Conservation (phyloP, 1,140 invertebrate species). For the Leptopilina clavipes region DNA sequence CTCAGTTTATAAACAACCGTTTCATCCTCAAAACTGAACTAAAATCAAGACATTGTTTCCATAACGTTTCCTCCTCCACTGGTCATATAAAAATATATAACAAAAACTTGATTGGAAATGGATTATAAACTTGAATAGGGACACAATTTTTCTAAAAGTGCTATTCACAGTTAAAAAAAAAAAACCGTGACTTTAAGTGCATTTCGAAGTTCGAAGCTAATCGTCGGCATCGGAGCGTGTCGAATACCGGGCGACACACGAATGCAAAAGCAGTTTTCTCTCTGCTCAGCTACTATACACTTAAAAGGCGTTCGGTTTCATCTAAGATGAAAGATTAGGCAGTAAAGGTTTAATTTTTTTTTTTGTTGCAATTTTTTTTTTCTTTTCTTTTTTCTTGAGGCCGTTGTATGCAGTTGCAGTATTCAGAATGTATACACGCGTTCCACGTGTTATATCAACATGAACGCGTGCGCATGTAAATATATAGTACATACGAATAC, state of each 20-base stretch:
- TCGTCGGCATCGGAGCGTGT: constrained; percentile 31
- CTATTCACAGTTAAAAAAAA: background rate
- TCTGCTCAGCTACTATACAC: background rate
- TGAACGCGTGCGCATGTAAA: constrained; percentile 21
- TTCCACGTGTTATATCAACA: constrained; percentile 24
- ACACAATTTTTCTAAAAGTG: background rate
- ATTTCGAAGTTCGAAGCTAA: constrained; percentile 29
- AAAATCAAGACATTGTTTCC: too few relatives aligned
- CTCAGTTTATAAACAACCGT: too few relatives aligned
- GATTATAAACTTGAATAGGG: background rate
- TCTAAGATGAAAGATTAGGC: constrained; percentile 29
- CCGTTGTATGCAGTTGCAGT: constrained; percentile 1
- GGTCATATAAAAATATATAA: too few relatives aligned
- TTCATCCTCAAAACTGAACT: too few relatives aligned
- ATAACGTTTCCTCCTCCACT: too few relatives aligned
- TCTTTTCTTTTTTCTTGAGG: background rate
- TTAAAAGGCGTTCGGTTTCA: constrained; percentile 27
- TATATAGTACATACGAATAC: background rate
- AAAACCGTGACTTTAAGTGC: constrained; percentile 29
- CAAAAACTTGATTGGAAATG: background rate
- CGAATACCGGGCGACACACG: constrained; percentile 21
- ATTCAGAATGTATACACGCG: constrained; percentile 9
- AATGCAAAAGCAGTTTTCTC: constrained; percentile 23
- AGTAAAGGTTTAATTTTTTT: constrained; percentile 26
- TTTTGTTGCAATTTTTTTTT: constrained; percentile 17